A percentile compares a stretch with the other conserved stretches of the same genome.
Evolutionary conservation across 1,140 invertebrate species (phyloP).

Genomic region (Oryzaephilus surinamensis): DNA sequence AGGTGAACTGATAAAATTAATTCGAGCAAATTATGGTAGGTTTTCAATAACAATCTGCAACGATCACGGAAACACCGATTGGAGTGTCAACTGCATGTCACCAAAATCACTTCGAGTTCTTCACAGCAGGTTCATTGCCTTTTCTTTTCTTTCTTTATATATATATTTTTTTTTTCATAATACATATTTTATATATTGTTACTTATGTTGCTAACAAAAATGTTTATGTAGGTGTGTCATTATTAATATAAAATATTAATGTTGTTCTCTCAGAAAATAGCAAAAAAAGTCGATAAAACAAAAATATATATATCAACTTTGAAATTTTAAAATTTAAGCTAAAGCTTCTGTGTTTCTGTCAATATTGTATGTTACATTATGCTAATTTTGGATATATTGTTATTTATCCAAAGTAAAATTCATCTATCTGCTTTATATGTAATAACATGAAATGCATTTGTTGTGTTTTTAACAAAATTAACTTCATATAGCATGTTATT

Average conservation of each 20-base stretch:
- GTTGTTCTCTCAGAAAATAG: too few relatives aligned
- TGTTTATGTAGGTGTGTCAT: background rate
- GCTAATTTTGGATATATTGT: too few relatives aligned
- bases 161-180: background rate
- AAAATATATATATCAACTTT: too few relatives aligned
- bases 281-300: too few relatives aligned
- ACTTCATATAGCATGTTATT: too few relatives aligned
- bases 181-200: too few relatives aligned
- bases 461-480: too few relatives aligned
- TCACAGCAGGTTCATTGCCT: conserved; percentile 71
- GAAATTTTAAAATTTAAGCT: too few relatives aligned
- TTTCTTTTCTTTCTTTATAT: too few relatives aligned
- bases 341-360: conserved; percentile 25
- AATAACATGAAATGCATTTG: too few relatives aligned
- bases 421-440: too few relatives aligned
- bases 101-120: conserved; percentile 69
- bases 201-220: background rate
- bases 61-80: conserved; percentile 89
- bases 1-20: conserved; percentile 80
- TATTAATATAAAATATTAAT: background rate
- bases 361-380: conserved; percentile 33
- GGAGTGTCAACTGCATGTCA: conserved; percentile 93
- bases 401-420: too few relatives aligned
- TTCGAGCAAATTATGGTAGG: conserved; percentile 89
- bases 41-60: conserved; percentile 96